Evolutionary conservation across 2,113 vertebrate genomes (phyloP).

Genomic region (Marcusenius ussheri): DNA sequence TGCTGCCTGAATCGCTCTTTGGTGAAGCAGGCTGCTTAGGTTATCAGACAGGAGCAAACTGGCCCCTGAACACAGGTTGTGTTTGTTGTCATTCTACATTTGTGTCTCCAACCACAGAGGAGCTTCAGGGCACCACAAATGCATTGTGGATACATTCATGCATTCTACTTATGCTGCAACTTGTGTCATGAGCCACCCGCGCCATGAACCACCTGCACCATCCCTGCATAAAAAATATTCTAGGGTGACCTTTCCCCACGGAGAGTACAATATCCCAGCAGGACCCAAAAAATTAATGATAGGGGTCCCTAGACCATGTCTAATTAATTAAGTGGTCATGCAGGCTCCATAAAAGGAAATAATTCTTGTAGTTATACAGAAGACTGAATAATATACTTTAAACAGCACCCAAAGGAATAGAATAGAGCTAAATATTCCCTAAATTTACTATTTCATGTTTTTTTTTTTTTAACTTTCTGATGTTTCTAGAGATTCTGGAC

Average conservation of each 20-base stretch:
- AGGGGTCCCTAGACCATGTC: not conserved
- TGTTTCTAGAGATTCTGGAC: not conserved
- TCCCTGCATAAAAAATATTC: not conserved
- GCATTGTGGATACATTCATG: not conserved
- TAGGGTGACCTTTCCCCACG: not conserved
- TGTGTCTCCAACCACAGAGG: not conserved
- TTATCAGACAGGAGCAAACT: not conserved
- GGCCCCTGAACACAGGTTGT: not conserved
- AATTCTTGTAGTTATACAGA: not conserved
- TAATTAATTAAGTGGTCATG: not conserved
- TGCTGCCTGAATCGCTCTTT: not conserved
- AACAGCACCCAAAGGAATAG: not conserved
- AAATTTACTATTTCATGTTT: not conserved
- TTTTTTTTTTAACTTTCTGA: not conserved
- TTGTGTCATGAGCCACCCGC: not conserved
- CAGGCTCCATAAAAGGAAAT: not conserved
- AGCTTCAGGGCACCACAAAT: not conserved
- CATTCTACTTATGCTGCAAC: not conserved
- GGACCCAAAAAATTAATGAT: not conserved
- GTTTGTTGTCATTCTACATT: not conserved
- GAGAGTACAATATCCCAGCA: not conserved
- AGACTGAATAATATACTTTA: not conserved
- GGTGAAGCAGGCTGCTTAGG: not conserved
- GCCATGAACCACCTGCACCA: not conserved
- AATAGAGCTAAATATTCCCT: not conserved